Conservation (phyloP, 2,888 invertebrate genomes). For the Conchocele bisecta region DNA sequence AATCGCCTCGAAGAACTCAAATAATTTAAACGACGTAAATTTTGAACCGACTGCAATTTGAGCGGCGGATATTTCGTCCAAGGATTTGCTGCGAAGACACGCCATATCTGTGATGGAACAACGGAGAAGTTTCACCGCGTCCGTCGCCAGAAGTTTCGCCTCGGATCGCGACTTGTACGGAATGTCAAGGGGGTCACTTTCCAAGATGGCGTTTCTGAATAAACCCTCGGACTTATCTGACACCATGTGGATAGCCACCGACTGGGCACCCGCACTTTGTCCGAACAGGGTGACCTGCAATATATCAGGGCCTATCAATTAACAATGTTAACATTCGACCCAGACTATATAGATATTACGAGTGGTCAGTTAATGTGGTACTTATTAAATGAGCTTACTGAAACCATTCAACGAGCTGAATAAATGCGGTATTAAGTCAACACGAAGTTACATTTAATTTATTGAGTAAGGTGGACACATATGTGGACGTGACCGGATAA, state of each 20-base stretch:
- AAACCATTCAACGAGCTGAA: too few relatives aligned
- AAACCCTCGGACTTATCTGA: slow-evolving; percentile 45
- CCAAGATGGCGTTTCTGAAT: slow-evolving; percentile 63
- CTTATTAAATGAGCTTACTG: too few relatives aligned
- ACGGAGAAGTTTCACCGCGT: slow-evolving; percentile 46
- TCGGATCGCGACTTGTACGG: slow-evolving; percentile 63
- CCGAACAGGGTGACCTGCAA: slow-evolving; percentile 69
- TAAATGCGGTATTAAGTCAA: too few relatives aligned
- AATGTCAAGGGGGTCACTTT: slow-evolving; percentile 64
- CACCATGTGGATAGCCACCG: slow-evolving; percentile 61
- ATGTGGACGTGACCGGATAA: too few relatives aligned
- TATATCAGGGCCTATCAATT: too few relatives aligned
- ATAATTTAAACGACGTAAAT: slow-evolving; percentile 65
- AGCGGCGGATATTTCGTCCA: slow-evolving; percentile 66
- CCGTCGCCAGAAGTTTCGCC: slow-evolving; percentile 57
- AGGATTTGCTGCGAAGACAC: slow-evolving; percentile 62
- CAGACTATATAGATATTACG: too few relatives aligned
- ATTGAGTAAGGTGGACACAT: too few relatives aligned
- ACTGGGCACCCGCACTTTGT: slow-evolving; percentile 72
- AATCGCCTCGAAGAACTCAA: slow-evolving; percentile 73
- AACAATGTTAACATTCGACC: too few relatives aligned
- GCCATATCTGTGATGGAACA: slow-evolving; percentile 59
- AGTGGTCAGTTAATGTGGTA: too few relatives aligned
- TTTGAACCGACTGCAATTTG: slow-evolving; percentile 52
- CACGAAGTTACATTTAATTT: too few relatives aligned